Evolutionary conservation across 2,113 vertebrate species (phyloP).

Genomic region (Pelecanoides urinatrix): DNA sequence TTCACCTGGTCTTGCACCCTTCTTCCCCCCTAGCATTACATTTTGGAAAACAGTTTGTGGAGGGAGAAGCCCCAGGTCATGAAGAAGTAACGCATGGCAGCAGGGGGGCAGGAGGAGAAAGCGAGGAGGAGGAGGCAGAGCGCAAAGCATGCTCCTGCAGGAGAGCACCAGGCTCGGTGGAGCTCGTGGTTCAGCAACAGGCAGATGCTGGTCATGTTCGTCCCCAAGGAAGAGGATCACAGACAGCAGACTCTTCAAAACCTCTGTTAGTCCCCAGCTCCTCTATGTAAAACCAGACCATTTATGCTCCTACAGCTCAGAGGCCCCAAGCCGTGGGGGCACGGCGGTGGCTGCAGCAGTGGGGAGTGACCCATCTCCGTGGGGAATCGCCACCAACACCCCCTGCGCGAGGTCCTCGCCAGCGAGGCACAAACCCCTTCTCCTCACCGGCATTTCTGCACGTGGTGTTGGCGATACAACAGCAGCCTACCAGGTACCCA

Average conservation of each 20-base stretch:
- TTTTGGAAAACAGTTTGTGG: not conserved
- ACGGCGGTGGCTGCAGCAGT: not conserved
- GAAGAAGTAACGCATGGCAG: not conserved
- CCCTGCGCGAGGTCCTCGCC: not conserved
- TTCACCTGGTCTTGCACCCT: not conserved
- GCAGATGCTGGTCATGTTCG: not conserved
- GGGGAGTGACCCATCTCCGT: not conserved
- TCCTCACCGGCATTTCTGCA: rapidly evolving
- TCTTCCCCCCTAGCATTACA: not conserved
- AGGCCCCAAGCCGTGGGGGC: not conserved
- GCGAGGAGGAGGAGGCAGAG: not conserved
- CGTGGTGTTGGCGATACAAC: rapidly evolving
- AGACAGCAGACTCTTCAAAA: not conserved
- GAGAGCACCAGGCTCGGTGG: not conserved
- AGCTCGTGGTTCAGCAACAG: not conserved
- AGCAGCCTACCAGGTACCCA: rapidly evolving
- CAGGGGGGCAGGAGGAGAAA: not conserved
- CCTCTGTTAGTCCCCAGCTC: not conserved
- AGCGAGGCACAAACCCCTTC: not conserved
- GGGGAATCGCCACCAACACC: not conserved
- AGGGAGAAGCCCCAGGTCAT: not conserved
- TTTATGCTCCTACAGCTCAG: not conserved
- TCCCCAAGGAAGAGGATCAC: not conserved
- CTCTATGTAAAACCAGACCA: not conserved
- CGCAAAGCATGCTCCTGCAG: not conserved